Evolutionary conservation across 2,113 vertebrate genomes (phyloP).

Genomic region (Phoenicopterus ruber): DNA sequence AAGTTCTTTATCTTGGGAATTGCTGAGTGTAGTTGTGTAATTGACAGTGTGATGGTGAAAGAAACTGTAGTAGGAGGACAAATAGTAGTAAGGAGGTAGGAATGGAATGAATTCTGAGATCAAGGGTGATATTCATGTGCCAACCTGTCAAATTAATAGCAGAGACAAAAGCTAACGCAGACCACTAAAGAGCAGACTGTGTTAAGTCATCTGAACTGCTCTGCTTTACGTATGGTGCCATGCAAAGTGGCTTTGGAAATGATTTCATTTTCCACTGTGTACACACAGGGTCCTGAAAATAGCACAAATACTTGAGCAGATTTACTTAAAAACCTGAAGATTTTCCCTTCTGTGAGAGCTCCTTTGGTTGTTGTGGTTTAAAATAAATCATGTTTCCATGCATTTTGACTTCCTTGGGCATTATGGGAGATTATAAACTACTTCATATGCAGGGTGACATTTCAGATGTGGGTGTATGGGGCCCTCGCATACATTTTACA

Average conservation of each 20-base stretch:
- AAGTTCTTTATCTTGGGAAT: background rate
- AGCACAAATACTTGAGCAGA: background rate
- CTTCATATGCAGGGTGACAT: background rate
- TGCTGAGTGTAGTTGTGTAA: background rate
- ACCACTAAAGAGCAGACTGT: background rate
- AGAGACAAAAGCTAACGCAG: background rate
- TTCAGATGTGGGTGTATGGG: conserved; percentile 11
- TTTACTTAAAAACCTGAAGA: background rate
- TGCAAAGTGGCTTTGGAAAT: background rate
- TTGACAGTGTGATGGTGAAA: background rate
- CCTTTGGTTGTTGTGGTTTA: background rate
- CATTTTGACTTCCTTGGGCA: background rate
- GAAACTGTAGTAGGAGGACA: background rate
- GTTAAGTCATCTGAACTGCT: background rate
- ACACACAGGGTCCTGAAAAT: background rate
- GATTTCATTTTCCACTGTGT: background rate
- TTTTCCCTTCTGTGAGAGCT: background rate
- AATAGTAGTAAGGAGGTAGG: background rate
- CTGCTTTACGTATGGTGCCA: background rate
- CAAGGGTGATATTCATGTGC: background rate
- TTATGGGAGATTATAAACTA: background rate
- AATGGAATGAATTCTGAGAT: background rate
- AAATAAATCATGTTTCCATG: conserved; percentile 12
- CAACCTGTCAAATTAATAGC: background rate
- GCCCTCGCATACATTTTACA: background rate